Percentiles rank a stretch among this genome's conserved stretches.
Conservation (phyloP, 2,113 vertebrate species). For the Grammatotria lemairii region DNA sequence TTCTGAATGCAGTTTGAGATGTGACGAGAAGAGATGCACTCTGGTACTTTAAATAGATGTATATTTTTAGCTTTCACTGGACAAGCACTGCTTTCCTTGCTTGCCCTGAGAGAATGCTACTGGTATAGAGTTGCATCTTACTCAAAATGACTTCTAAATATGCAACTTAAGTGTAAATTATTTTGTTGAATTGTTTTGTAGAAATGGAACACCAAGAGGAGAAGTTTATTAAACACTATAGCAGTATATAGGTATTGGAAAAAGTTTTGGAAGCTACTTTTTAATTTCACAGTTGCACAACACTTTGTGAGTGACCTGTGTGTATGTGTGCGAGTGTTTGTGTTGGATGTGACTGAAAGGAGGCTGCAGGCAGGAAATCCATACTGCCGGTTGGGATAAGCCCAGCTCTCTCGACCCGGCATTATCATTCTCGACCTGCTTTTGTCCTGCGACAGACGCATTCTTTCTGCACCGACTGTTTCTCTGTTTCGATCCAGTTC, state of each 20-base stretch:
- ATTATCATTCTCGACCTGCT: conserved; percentile 55
- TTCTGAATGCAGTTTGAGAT: background rate
- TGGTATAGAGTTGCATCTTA: background rate
- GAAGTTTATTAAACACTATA: background rate
- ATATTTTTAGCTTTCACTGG: background rate
- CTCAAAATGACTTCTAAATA: background rate
- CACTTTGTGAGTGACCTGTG: background rate
- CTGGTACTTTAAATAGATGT: background rate
- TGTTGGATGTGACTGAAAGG: conserved; percentile 31
- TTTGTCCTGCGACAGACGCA: conserved; percentile 54
- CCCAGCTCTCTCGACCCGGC: conserved; percentile 42
- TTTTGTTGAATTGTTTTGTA: background rate
- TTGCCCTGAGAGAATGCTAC: background rate
- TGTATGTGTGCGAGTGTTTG: background rate
- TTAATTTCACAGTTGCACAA: background rate
- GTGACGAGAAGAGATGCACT: background rate
- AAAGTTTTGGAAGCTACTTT: background rate
- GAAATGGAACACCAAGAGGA: background rate
- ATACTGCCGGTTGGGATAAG: conserved; percentile 50
- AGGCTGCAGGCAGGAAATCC: conserved; percentile 67
- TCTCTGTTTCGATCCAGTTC: background rate
- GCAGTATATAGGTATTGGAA: background rate
- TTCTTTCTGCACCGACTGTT: conserved; percentile 51
- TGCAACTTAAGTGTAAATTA: background rate
- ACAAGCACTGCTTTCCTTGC: background rate